Conservation (phyloP, 2,888 invertebrate species). For the Perizoma affinitatum region DNA sequence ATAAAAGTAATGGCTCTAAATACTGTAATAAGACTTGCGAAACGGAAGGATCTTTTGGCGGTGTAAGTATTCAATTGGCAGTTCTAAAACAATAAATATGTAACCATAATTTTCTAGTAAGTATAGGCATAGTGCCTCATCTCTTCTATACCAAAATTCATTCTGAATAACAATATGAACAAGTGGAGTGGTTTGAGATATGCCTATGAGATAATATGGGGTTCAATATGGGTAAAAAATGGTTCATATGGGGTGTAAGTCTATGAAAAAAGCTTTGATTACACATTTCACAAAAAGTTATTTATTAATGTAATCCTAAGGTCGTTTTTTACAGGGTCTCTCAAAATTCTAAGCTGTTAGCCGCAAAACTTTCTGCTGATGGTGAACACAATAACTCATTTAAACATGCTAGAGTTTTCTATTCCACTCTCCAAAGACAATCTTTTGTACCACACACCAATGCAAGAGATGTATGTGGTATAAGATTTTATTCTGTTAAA, state of each 20-base stretch:
- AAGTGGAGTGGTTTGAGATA: no score
- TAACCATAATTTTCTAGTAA: no score
- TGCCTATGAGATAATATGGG: no score
- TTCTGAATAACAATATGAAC: no score
- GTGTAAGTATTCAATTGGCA: slow-evolving; percentile 55
- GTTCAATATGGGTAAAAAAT: no score
- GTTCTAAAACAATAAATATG: no score
- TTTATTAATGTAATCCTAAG: background rate
- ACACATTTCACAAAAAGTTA: background rate
- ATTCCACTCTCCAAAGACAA: slow-evolving; percentile 43
- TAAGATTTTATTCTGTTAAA: slow-evolving; percentile 60
- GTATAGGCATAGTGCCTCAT: no score
- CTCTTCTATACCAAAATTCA: no score
- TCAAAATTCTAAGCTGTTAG: slow-evolving; percentile 45
- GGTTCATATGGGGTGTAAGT: no score
- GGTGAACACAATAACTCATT: slow-evolving; percentile 38
- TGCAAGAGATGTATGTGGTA: slow-evolving; percentile 5
- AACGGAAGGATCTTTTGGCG: slow-evolving; percentile 53
- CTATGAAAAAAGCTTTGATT: no score
- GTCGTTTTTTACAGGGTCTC: slow-evolving; percentile 53
- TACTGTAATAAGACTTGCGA: slow-evolving; percentile 47
- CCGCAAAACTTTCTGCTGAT: slow-evolving; percentile 32
- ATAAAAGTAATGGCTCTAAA: slow-evolving; percentile 53
- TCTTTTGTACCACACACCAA: slow-evolving; percentile 35
- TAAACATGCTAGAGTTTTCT: slow-evolving; percentile 40